These are phyloP conservation scores for Trissolcus japonicus DNA, from an alignment of 2,888 invertebrate species.

Conservation along the genomic window DNA sequence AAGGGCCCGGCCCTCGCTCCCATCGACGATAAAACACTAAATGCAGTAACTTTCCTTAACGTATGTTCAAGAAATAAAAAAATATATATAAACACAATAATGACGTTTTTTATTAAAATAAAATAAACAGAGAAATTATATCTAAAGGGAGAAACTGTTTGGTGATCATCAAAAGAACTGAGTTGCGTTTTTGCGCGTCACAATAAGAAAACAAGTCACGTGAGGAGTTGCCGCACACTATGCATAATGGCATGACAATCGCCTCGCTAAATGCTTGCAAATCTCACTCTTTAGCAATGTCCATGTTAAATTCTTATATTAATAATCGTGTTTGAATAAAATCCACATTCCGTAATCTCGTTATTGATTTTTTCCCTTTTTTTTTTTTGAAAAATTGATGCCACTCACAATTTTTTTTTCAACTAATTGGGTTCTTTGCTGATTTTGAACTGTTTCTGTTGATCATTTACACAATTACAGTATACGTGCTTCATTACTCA, in stretches of 20 bases:
- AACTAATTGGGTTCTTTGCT: slow-evolving; percentile 19
- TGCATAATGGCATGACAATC: slow-evolving; percentile 66
- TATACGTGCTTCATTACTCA: slow-evolving; percentile 70
- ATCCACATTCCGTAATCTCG: no score
- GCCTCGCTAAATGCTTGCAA: slow-evolving; percentile 70
- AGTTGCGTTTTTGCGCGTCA: slow-evolving; percentile 28
- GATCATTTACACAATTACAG: slow-evolving; percentile 60
- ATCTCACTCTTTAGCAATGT: slow-evolving; percentile 70
- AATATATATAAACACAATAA: slow-evolving; percentile 53
- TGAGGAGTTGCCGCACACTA: slow-evolving; percentile 62
- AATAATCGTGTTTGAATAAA: no score
- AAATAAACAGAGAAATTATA: slow-evolving; percentile 50
- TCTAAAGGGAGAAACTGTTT: slow-evolving; percentile 34
- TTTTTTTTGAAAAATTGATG: slow-evolving; percentile 29
- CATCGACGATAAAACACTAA: slow-evolving; percentile 36
- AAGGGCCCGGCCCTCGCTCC: slow-evolving; percentile 11
- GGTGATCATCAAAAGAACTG: slow-evolving; percentile 18
- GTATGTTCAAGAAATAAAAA: slow-evolving; percentile 49
- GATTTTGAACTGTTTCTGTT: slow-evolving; percentile 39
- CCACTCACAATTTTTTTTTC: slow-evolving; percentile 6
- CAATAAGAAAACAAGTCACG: slow-evolving; percentile 47
- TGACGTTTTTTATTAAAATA: slow-evolving; percentile 42
- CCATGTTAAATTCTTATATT: slow-evolving; percentile 50
- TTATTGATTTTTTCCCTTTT: slow-evolving; percentile 3
- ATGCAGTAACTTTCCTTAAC: slow-evolving; percentile 46